A percentile compares a stretch with the other conserved stretches of the same genome.
phyloP scores from a whole-genome alignment of 2,113 vertebrate genomes.

The Carettochelys insculpta region DNA sequence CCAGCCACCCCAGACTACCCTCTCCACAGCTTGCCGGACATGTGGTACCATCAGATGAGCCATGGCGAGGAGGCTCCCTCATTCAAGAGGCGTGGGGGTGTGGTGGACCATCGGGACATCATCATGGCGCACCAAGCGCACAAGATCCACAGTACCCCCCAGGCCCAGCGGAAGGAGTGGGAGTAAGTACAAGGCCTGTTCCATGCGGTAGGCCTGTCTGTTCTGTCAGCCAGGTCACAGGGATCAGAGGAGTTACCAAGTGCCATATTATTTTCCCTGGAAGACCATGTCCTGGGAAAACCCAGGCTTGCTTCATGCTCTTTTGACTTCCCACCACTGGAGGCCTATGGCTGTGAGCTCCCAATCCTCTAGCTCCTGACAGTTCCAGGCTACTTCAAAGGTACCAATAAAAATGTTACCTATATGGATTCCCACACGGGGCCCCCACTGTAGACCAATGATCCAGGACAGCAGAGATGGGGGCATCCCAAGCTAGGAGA shows the following conservation, averaged over 20 bases:
- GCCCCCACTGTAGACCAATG: background rate
- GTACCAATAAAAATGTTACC: background rate
- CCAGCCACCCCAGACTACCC: slow-evolving; percentile 62
- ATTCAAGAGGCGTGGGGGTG: slow-evolving; percentile 79
- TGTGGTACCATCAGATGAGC: slow-evolving; percentile 38
- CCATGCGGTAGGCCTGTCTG: background rate
- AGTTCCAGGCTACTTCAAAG: background rate
- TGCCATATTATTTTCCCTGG: background rate
- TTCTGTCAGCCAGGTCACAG: background rate
- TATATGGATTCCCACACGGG: background rate
- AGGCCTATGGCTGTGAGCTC: background rate
- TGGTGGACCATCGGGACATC: slow-evolving; percentile 87
- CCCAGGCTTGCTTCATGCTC: background rate
- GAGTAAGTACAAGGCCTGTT: slow-evolving; percentile 82
- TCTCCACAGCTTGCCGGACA: slow-evolving; percentile 18
- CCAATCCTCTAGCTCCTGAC: background rate
- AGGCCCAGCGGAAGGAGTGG: slow-evolving; percentile 88
- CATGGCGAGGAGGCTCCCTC: slow-evolving; percentile 59
- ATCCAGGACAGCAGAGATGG: background rate
- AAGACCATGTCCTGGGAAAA: background rate
- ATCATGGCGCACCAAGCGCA: slow-evolving; percentile 89
- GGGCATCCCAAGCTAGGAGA: background rate
- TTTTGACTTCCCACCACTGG: background rate
- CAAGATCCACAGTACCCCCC: slow-evolving; percentile 86
- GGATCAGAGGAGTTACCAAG: background rate